Percentiles rank a stretch among this genome's conserved stretches.
Evolutionary conservation across 2,888 invertebrate genomes (phyloP).

Genomic region (Clusia tigrina): DNA sequence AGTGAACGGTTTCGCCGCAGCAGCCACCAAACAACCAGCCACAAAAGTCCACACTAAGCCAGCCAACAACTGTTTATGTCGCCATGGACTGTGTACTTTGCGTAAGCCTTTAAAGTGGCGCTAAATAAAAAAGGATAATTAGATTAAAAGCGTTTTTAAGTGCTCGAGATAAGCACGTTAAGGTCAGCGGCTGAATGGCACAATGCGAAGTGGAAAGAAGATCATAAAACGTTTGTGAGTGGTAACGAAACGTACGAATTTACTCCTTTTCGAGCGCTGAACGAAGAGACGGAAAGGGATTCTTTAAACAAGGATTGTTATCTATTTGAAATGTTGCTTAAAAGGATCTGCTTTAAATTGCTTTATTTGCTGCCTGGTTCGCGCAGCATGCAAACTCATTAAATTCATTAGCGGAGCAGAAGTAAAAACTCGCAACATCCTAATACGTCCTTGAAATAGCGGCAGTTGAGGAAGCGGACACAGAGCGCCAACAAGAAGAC

Average conservation of each 20-base stretch:
- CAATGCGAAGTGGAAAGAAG: too few species aligned
- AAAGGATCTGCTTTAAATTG: not conserved
- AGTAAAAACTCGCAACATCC: not conserved
- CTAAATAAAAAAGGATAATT: constrained; percentile 22
- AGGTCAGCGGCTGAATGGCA: not conserved
- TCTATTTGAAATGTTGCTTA: too few species aligned
- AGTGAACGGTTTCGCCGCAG: not conserved
- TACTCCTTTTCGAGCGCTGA: too few species aligned
- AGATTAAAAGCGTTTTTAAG: constrained; percentile 23
- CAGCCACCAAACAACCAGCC: not conserved
- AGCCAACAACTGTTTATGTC: not conserved
- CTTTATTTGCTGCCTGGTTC: not conserved
- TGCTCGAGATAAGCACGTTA: constrained; percentile 7
- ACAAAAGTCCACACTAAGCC: not conserved
- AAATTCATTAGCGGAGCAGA: not conserved
- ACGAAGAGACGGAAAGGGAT: too few species aligned
- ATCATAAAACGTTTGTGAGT: too few species aligned
- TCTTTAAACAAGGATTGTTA: too few species aligned
- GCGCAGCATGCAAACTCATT: constrained; percentile 12
- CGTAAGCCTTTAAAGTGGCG: constrained; percentile 17
- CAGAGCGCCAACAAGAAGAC: constrained; percentile 6
- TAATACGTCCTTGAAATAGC: constrained; percentile 7
- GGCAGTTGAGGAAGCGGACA: too few species aligned
- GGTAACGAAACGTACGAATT: too few species aligned
- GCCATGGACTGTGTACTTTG: not conserved